Evolutionary conservation across 2,797 vertebrate species (phyloP), one percentile per base, ranked within the genome.

Genomic region (Brachyrhaphis roseni): DNA sequence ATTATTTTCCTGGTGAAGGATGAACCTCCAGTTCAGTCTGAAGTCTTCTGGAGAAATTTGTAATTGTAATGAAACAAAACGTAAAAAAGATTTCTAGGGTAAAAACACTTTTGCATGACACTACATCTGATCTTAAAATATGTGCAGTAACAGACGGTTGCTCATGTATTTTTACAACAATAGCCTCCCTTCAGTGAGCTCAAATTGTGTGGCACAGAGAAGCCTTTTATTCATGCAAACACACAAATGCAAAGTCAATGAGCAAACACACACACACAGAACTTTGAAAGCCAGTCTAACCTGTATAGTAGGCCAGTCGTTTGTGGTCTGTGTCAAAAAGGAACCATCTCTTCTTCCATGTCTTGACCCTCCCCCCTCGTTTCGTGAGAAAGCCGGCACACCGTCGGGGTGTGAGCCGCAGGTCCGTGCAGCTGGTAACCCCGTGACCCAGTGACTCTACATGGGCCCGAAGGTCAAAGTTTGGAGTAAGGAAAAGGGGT

Each of bases 331-430:
- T 95, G 91, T 98, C 97, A 62, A 98, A 98, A 81, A 97, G 94
- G 90, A 98, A 98, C 97, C 97, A 98, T 1, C 97, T 96, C 86
- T 97, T 97, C 93, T 93, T 96, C 97, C 97, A 98, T 12, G 97
- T 98, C 89, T 98, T 98, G 41, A 98, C 97, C 62, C 97, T 94
- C 10, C 97, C 97, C 0, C 97, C 97, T 86, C 97, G 96, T 89
- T 98, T 98, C 46, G 97, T 97, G 75, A 98, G 93, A 81, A 97
- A 97, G 3, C 97, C 97, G 0, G 94, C 96, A 31, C 97, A 98
- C 82, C 94, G 95, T 4, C 95, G 94, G 1, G 95, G 68, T 0
- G 94, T 95, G 74, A 98, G 88, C 11, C 93, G 91, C 66, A 97
- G 90, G 0, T 97, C 96, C 0, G 88, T 81, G 84, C 97, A 98